phyloP scores from a whole-genome alignment of 2,888 invertebrate species.

The Microplitis deprimator region DNA sequence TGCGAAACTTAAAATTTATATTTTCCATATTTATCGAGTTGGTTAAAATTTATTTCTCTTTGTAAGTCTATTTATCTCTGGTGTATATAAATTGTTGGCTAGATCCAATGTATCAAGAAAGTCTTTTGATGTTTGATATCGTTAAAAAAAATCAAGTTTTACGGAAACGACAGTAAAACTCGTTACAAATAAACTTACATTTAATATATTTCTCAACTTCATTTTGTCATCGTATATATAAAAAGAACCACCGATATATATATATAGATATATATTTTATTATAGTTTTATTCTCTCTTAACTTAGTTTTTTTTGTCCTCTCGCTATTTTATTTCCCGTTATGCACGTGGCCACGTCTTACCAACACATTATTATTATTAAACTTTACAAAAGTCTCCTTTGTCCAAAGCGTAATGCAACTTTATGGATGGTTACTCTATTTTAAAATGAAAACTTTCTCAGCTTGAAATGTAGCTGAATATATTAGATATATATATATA shows the following conservation, averaged over 20 bases:
- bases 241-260: not conserved
- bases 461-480: not conserved
- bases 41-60: not conserved
- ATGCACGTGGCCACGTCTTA: conserved; percentile 1
- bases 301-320: not conserved
- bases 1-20: not conserved
- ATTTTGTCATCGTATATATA: not conserved
- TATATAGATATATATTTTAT: not conserved
- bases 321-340: not conserved
- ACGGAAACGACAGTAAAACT: not conserved
- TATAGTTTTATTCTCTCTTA: not conserved
- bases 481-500: no score
- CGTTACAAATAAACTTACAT: not conserved
- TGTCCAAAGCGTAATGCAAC: conserved; percentile 6
- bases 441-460: conserved; percentile 12
- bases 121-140: not conserved
- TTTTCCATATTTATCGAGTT: not conserved
- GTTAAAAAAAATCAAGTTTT: not conserved
- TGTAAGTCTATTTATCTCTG: not conserved
- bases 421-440: conserved; percentile 7
- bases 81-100: not conserved
- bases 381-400: conserved; percentile 6
- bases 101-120: not conserved
- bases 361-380: conserved; percentile 2
- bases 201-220: not conserved